Percentiles rank a stretch among this genome's conserved stretches.
Conservation (phyloP, 2,113 vertebrate species). For the Coreoperca whiteheadi region DNA sequence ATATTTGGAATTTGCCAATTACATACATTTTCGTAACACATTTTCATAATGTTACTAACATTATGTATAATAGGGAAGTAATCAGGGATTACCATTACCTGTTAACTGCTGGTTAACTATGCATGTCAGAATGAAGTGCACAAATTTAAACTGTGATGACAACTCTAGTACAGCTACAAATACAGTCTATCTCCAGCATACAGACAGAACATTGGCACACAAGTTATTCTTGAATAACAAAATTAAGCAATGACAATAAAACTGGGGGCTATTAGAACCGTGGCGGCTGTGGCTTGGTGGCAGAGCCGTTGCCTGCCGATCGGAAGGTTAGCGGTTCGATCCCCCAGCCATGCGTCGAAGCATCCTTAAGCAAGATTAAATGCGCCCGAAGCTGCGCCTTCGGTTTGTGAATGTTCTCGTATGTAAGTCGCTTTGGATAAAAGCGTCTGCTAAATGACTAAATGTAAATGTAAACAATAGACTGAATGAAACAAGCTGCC, state of each 20-base stretch:
- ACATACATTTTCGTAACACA: slow-evolving; percentile 25
- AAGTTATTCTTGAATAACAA: not conserved
- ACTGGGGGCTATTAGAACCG: slow-evolving; percentile 23
- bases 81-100: slow-evolving; percentile 78
- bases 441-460: too few relatives aligned
- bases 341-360: too few relatives aligned
- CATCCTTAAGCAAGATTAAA: too few relatives aligned
- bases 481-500: slow-evolving; percentile 38
- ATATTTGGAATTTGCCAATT: slow-evolving; percentile 40
- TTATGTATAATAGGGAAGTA: slow-evolving; percentile 63
- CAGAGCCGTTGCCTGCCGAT: too few relatives aligned
- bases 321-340: too few relatives aligned
- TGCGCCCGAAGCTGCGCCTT: too few relatives aligned
- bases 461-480: slow-evolving; percentile 51
- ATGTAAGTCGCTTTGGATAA: too few relatives aligned
- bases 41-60: slow-evolving; percentile 44
- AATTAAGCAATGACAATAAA: slow-evolving; percentile 26
- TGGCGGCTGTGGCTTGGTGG: too few relatives aligned
- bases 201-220: slow-evolving; percentile 23
- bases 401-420: too few relatives aligned
- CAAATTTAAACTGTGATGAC: slow-evolving; percentile 58
- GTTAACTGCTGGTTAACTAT: slow-evolving; percentile 78
- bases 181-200: slow-evolving; percentile 19
- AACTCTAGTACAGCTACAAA: slow-evolving; percentile 49
- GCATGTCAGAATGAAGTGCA: slow-evolving; percentile 75